A percentile compares a stretch with the other conserved stretches of the same genome.
Evolutionary conservation across 1,140 invertebrate species (phyloP).

Genomic region (Cryptotermes secundus): DNA sequence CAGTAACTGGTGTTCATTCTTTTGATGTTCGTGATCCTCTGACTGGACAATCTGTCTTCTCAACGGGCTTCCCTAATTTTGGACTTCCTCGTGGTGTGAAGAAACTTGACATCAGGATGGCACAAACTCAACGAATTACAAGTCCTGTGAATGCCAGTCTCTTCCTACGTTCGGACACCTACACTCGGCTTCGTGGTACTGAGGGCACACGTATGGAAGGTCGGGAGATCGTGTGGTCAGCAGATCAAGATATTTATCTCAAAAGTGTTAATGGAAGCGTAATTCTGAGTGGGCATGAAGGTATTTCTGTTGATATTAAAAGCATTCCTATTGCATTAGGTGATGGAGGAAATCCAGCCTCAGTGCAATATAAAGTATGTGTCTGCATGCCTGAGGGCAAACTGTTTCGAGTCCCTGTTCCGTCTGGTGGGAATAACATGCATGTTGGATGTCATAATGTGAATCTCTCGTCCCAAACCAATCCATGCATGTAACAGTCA

Average conservation of each 20-base stretch:
- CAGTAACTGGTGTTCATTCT: constrained; percentile 63
- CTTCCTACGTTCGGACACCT: constrained; percentile 60
- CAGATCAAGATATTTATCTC: constrained; percentile 76
- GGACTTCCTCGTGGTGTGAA: constrained; percentile 66
- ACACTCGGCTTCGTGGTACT: constrained; percentile 44
- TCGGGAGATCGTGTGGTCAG: constrained; percentile 63
- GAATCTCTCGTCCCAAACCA: constrained; percentile 52
- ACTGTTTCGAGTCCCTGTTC: constrained; percentile 72
- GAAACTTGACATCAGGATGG: constrained; percentile 64
- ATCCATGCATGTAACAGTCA: constrained; percentile 63
- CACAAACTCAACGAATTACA: constrained; percentile 69
- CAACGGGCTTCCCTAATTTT: constrained; percentile 70
- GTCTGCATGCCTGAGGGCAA: constrained; percentile 85
- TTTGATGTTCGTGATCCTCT: constrained; percentile 68
- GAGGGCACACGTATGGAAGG: constrained; percentile 58
- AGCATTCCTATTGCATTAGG: constrained; percentile 66
- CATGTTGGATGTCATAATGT: constrained; percentile 55
- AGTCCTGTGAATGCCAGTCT: constrained; percentile 70
- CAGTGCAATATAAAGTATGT: constrained; percentile 77
- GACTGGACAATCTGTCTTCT: constrained; percentile 67
- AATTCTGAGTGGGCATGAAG: constrained; percentile 66
- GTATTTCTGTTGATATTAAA: constrained; percentile 69
- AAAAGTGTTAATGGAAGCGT: constrained; percentile 78
- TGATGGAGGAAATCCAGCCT: constrained; percentile 45
- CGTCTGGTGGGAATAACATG: constrained; percentile 46